A percentile compares a stretch with the other conserved stretches of the same genome.
phyloP scores from a whole-genome alignment of 2,113 vertebrate genomes.

The Archilochus colubris region DNA sequence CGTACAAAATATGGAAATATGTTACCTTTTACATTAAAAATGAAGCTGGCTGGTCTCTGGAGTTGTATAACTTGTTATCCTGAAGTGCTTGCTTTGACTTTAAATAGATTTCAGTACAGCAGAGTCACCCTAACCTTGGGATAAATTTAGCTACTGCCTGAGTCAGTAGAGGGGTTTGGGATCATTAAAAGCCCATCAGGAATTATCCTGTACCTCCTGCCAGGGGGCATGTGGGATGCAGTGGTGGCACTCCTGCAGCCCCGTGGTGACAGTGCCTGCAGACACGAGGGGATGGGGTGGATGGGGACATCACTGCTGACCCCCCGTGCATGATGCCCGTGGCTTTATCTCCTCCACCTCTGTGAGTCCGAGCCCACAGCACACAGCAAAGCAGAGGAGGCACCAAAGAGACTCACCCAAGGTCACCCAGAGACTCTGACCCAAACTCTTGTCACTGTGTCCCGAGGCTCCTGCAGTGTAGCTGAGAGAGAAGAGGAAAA shows the following conservation, averaged over 20 bases:
- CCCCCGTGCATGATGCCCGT: rapidly evolving
- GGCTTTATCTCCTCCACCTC: neutral
- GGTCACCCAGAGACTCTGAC: neutral
- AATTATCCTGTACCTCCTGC: neutral
- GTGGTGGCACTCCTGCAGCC: neutral
- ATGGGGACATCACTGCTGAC: rapidly evolving
- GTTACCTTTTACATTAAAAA: constrained; percentile 53
- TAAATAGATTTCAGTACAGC: constrained; percentile 43
- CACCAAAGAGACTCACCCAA: neutral
- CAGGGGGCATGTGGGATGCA: neutral
- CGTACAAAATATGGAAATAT: constrained; percentile 58
- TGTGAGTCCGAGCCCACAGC: neutral
- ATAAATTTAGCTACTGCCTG: constrained; percentile 60
- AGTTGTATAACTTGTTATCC: constrained; percentile 40
- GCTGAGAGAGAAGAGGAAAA: neutral
- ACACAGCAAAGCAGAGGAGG: neutral
- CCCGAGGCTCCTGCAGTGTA: neutral
- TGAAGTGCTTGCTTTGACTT: constrained; percentile 51
- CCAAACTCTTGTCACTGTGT: neutral
- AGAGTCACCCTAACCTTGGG: constrained; percentile 63
- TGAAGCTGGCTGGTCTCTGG: constrained; percentile 33
- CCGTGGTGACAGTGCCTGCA: neutral
- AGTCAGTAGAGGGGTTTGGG: constrained; percentile 33
- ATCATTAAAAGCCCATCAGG: constrained; percentile 40
- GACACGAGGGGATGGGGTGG: rapidly evolving